Base-by-base conservation (phyloP, 2,797 vertebrate genomes). In the Phoeniculus purpureus region DNA sequence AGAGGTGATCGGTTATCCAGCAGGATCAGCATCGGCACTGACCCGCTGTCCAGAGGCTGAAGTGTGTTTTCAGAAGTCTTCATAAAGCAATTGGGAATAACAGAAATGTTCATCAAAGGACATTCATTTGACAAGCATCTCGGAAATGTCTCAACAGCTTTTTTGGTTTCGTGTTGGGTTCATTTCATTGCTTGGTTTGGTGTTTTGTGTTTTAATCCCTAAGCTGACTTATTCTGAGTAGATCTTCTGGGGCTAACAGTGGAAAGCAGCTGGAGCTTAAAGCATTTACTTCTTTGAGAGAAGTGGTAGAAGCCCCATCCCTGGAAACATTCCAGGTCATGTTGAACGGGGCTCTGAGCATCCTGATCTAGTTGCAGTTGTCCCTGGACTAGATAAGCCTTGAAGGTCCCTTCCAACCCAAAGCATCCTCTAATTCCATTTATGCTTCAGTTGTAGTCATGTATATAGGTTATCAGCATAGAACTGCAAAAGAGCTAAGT, bases 401-500 rank as follows among this genome's bases (percentile, higher is more conserved):
- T 43, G 43, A 43, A 43, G 43, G 43, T 43, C 10, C 13, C 16
- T 43, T 43, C 43, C 16, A 43, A 43, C 13, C 13, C 43, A 43
- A 43, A 43, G 43, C 43, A 43, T 43, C 14, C 43, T 43, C 43
- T 43, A 14, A 43, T 43, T 43, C 43, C 43, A 43, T 43, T 43
- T 14, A 43, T 43, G 43, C 13, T 14, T 43, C 8, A 76, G 17
- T 9, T 84, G 76, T 55, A 71, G 50, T 85, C 52, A 59, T 15
- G 64, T 18, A 58, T 81, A 84, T 31, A 83, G 21, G 26, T 92
- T 79, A 91, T 72, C 66, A 66, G 26, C 60, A 90, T 67, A 80
- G 55, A 93, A 90, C 58, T 89, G 87, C 52, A 94, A 91, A 94
- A 83, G 65, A 95, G 78, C 75, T 55, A 58, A 95, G 79, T 73